Evolutionary conservation across 2,888 invertebrate species (phyloP), one percentile per base, ranked within the genome.

Genomic region (Tinea trinotella): DNA sequence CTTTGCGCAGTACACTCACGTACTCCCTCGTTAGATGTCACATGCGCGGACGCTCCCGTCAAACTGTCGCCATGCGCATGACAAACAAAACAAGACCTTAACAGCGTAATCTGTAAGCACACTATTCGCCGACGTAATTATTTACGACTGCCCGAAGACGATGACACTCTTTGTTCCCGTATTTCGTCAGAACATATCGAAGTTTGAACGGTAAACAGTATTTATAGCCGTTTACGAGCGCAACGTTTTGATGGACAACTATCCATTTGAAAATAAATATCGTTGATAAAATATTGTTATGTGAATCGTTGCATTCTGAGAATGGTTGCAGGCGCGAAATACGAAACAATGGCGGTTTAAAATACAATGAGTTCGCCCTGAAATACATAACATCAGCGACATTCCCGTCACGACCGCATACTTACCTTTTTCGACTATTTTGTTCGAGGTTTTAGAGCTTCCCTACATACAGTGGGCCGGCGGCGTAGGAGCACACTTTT

Each of bases 341-440:
- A 74, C 75, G 76, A 77, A 74, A 82, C 83, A 81, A 84, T 83
- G 71, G 82, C 69, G 76, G 74, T 80, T 82, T 82, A 82, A 68
- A 83, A 83, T 82, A 82, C 83, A 81, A 83, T 82, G 79, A 79
- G 76, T 74, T 74, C 74, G 71, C 68, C 62, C 79, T 71, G 70
- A 76, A 78, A 78, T 74, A 75, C 76, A 75, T 72, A 75, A 71
- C 74, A 65, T 64, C 71, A 65, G 74, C 74, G 71, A 76, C 77
- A 81, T 83, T 83, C 83, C 76, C 74, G 79, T 81, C 84, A 84
- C 84, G 83, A 82, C 65, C 68, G 72, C 68, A 71, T 68, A 69
- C 66, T 72, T 72, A 71, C 81, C 81, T 81, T 80, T 81, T 82
- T 80, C 68, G 79, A 77, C 75, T 79, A 74, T 77, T 79, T 79